These are phyloP conservation scores for Druon quercuslanigerum DNA, from an alignment of 1,140 invertebrate species.

Conservation along the genomic window DNA sequence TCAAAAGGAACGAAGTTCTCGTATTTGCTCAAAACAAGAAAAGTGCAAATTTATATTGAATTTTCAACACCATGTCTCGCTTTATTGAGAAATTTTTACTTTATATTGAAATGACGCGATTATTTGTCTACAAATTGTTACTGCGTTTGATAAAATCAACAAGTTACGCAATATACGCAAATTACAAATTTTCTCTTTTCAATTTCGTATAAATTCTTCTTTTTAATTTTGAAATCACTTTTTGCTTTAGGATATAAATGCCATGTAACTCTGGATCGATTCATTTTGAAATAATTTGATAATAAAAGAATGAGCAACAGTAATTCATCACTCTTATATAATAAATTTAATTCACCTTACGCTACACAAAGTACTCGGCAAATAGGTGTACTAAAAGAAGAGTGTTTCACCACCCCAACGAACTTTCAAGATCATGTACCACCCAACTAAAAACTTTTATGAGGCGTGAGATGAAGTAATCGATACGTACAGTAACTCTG, in stretches of 20 bases:
- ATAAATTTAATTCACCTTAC: conserved; percentile 16
- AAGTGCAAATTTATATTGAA: conserved; percentile 7
- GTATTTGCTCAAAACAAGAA: neutral
- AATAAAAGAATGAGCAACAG: conserved; percentile 20
- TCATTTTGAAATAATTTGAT: neutral
- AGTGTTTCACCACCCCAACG: conserved; percentile 22
- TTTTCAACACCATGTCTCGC: too few relatives aligned
- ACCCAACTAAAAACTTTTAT: conserved; percentile 3
- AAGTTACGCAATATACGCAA: too few relatives aligned
- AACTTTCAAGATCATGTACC: conserved; percentile 29
- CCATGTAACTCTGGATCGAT: neutral
- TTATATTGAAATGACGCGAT: neutral
- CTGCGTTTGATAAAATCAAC: neutral
- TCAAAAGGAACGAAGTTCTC: conserved; percentile 6
- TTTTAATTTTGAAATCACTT: too few relatives aligned
- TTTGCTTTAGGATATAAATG: too few relatives aligned
- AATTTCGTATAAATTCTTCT: too few relatives aligned
- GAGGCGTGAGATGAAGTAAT: conserved; percentile 21
- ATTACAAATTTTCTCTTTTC: too few relatives aligned
- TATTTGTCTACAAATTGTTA: neutral
- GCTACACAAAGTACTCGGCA: conserved; percentile 5
- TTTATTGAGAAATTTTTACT: neutral
- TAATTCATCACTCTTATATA: conserved; percentile 16
- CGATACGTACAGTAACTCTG: conserved; percentile 13
- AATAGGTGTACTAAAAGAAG: conserved; percentile 16